Conservation (phyloP, 2,113 vertebrate genomes). For the Rhinogobius similis region DNA sequence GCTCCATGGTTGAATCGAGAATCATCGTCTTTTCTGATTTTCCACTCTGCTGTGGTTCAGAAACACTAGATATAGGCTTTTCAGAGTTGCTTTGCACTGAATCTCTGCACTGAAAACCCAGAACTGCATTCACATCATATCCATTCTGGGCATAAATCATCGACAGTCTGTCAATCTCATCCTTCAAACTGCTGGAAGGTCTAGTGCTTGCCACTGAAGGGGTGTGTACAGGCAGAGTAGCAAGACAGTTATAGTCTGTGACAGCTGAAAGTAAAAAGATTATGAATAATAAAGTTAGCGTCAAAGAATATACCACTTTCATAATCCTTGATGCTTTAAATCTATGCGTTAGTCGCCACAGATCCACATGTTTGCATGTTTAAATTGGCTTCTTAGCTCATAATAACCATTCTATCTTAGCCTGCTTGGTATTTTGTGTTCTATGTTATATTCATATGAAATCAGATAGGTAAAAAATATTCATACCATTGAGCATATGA, state of each 20-base stretch:
- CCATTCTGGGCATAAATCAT: slow-evolving; percentile 12
- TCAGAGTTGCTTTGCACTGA: not conserved
- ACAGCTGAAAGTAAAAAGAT: slow-evolving; percentile 10
- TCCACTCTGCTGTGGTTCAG: slow-evolving; percentile 1
- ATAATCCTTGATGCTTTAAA: no score
- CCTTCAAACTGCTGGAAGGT: slow-evolving; percentile 21
- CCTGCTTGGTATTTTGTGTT: no score
- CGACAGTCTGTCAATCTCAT: slow-evolving; percentile 40
- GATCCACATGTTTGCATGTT: no score
- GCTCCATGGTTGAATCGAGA: slow-evolving; percentile 70
- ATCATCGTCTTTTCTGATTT: slow-evolving; percentile 56
- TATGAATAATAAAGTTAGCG: not conserved
- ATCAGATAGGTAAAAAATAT: not conserved
- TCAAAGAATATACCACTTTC: no score
- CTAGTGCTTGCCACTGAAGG: not conserved
- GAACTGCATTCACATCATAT: slow-evolving; percentile 11
- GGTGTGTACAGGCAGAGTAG: not conserved
- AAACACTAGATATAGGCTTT: not conserved
- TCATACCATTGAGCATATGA: slow-evolving; percentile 3
- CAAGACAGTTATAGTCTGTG: not conserved
- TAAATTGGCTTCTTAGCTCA: no score
- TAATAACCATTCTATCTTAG: no score
- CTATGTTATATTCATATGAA: not conserved
- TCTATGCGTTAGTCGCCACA: no score
- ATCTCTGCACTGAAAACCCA: not conserved